Evolutionary conservation across 2,797 vertebrate genomes (phyloP).

Genomic region (Poecile montanus): DNA sequence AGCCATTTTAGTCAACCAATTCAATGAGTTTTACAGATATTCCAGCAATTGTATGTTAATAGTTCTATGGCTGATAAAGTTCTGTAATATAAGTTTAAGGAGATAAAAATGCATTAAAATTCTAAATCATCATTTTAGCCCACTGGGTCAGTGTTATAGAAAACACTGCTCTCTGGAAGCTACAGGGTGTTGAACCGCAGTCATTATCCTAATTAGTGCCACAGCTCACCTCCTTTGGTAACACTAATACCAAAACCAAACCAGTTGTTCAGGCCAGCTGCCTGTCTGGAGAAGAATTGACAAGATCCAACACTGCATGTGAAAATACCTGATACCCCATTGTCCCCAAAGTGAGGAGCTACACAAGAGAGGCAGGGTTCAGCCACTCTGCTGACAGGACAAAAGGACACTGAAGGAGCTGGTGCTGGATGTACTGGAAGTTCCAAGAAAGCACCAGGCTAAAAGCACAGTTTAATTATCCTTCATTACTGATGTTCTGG

Average conservation of each 20-base stretch:
- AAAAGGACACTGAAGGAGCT: not conserved
- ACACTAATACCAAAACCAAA: not conserved
- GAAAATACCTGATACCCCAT: not conserved
- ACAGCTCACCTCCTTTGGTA: not conserved
- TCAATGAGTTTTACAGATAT: not conserved
- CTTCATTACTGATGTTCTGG: not conserved
- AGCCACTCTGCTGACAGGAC: not conserved
- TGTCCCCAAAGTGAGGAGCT: not conserved
- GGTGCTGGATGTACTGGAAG: not conserved
- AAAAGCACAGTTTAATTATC: not conserved
- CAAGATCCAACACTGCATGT: not conserved
- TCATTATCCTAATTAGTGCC: not conserved
- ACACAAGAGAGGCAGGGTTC: not conserved
- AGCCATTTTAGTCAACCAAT: constrained; percentile 1
- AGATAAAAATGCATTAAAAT: not conserved
- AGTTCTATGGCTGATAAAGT: not conserved
- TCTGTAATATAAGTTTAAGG: not conserved
- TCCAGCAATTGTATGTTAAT: not conserved
- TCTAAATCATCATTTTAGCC: not conserved
- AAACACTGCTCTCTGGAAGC: not conserved
- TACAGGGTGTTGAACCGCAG: not conserved
- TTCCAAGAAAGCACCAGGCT: not conserved
- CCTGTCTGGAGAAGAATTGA: not conserved
- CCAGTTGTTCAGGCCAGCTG: not conserved
- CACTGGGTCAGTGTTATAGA: not conserved